Conservation (phyloP, 2,113 vertebrate species). For the Tragelaphus scriptus region DNA sequence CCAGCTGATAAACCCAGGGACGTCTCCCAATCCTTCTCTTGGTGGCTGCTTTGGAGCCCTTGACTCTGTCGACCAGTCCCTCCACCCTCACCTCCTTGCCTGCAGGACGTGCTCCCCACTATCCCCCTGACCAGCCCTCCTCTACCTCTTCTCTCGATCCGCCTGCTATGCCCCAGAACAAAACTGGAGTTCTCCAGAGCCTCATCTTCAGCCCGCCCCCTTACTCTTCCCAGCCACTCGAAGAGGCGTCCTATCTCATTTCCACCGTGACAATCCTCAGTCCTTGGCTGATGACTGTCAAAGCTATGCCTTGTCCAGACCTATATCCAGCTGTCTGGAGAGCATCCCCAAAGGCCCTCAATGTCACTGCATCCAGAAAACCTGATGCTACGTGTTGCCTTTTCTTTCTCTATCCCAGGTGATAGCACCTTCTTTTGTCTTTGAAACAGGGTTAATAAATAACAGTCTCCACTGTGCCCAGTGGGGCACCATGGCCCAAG, state of each 20-base stretch:
- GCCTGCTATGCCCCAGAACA: not conserved
- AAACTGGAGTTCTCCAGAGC: not conserved
- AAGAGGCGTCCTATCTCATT: not conserved
- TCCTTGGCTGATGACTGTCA: not conserved
- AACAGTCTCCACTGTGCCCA: fast-evolving
- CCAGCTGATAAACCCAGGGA: not conserved
- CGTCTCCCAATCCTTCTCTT: not conserved
- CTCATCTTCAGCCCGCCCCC: not conserved
- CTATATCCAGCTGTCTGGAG: not conserved
- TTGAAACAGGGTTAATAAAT: not conserved
- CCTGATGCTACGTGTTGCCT: fast-evolving
- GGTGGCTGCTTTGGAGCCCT: not conserved
- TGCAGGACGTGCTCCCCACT: fast-evolving
- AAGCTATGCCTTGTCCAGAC: fast-evolving
- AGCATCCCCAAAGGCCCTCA: not conserved
- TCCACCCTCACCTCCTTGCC: not conserved
- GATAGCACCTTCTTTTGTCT: not conserved
- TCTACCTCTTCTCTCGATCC: not conserved
- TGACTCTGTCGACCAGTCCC: not conserved
- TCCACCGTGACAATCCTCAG: not conserved
- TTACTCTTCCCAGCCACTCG: too few species aligned
- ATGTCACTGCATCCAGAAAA: not conserved
- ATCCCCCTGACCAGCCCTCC: not conserved
- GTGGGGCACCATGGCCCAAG: fast-evolving
- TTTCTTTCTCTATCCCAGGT: not conserved